phyloP scores from a whole-genome alignment of 2,888 invertebrate genomes.

The Euzophera pinguis region DNA sequence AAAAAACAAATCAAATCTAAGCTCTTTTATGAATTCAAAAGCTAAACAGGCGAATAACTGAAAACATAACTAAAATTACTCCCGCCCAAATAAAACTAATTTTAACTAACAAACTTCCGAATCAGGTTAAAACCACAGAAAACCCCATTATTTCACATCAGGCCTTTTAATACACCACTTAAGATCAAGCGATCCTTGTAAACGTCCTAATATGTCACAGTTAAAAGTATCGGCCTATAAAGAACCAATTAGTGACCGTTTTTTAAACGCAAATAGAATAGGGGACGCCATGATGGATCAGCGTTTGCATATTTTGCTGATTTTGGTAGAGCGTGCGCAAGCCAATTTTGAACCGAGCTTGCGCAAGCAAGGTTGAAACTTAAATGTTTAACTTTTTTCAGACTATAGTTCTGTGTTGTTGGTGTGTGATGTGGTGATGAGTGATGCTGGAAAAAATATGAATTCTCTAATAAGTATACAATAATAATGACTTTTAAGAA shows the following conservation, averaged over 20 bases:
- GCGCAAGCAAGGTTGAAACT: not conserved
- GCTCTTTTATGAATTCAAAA: too few species aligned
- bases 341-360: not conserved
- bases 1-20: too few species aligned
- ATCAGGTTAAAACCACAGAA: slow-evolving; percentile 9
- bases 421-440: too few species aligned
- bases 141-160: slow-evolving; percentile 33
- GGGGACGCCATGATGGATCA: slow-evolving; percentile 16
- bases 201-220: slow-evolving; percentile 42
- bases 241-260: slow-evolving; percentile 42
- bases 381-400: too few species aligned
- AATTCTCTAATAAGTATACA: too few species aligned
- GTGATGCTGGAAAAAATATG: too few species aligned
- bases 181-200: slow-evolving; percentile 19
- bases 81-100: slow-evolving; percentile 7
- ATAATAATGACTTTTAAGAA: too few species aligned
- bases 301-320: not conserved
- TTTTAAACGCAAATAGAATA: slow-evolving; percentile 23
- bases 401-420: too few species aligned
- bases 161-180: slow-evolving; percentile 32
- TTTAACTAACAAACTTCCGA: slow-evolving; percentile 5
- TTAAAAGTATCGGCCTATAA: slow-evolving; percentile 47
- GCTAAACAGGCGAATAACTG: too few species aligned
- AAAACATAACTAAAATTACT: not conserved
- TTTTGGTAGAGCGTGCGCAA: slow-evolving; percentile 24